Conservation (phyloP, 2,113 vertebrate species). For the Geococcyx californianus region DNA sequence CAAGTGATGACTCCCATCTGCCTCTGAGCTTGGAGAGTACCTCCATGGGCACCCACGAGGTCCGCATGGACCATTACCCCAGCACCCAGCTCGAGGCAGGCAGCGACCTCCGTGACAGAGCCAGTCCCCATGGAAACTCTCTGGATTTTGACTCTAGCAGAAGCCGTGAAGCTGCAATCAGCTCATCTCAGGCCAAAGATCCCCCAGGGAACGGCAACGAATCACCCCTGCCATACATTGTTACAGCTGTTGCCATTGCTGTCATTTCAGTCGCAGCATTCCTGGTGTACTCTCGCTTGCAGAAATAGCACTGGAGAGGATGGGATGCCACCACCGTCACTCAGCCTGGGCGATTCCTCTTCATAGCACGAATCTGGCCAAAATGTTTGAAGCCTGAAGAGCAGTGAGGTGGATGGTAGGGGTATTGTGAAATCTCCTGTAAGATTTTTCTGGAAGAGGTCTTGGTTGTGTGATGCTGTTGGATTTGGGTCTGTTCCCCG, state of each 20-base stretch:
- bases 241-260: neutral
- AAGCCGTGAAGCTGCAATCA: fast-evolving
- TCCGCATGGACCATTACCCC: neutral
- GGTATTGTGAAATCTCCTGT: neutral
- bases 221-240: neutral
- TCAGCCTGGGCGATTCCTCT: neutral
- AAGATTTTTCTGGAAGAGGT: slow-evolving; percentile 8
- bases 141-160: neutral
- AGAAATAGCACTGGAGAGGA: neutral
- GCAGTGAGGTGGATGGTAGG: neutral
- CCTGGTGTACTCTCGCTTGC: neutral
- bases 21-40: neutral
- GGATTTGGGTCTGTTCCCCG: neutral
- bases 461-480: neutral
- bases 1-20: neutral
- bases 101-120: fast-evolving
- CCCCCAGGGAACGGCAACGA: neutral
- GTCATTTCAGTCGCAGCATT: neutral
- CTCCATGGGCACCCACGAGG: neutral
- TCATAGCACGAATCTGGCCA: neutral
- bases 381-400: neutral
- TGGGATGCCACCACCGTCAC: fast-evolving
- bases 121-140: fast-evolving
- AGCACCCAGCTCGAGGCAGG: neutral
- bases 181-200: neutral